These are phyloP conservation scores for Myopa testacea DNA, from an alignment of 2,888 invertebrate species.

Conservation along the genomic window DNA sequence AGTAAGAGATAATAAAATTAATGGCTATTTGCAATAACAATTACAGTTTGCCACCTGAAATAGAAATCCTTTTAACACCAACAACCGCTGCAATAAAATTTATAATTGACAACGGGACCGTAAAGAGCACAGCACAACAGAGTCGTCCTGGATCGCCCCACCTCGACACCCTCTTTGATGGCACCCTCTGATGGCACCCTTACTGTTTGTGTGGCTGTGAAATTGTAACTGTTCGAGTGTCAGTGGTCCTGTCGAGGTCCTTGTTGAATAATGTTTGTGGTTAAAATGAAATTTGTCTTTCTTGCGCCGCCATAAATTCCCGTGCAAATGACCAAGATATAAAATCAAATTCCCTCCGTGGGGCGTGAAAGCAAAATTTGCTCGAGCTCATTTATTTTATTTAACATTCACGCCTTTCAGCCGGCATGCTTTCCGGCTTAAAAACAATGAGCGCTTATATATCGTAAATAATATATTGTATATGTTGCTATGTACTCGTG, in stretches of 20 bases:
- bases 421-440: constrained; percentile 10
- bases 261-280: constrained; percentile 25
- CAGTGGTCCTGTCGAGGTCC: neutral
- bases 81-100: neutral
- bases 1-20: constrained; percentile 28
- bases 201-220: neutral
- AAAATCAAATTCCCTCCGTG: constrained; percentile 25
- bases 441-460: too few species aligned
- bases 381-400: constrained; percentile 28
- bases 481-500: too few species aligned
- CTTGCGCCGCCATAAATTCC: constrained; percentile 28
- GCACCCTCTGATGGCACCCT: neutral
- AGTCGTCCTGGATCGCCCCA: neutral
- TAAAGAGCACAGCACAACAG: constrained; percentile 6
- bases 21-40: constrained; percentile 30
- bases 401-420: constrained; percentile 29
- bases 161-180: neutral
- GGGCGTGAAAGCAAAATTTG: constrained; percentile 34
- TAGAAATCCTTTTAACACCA: constrained; percentile 5
- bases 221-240: neutral
- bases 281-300: constrained; percentile 34
- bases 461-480: too few species aligned
- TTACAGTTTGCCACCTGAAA: constrained; percentile 18
- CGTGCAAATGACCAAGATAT: constrained; percentile 21
- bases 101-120: neutral